Evolutionary conservation across 2,888 invertebrate genomes (phyloP).

Genomic region (Amblyteles armatorius): DNA sequence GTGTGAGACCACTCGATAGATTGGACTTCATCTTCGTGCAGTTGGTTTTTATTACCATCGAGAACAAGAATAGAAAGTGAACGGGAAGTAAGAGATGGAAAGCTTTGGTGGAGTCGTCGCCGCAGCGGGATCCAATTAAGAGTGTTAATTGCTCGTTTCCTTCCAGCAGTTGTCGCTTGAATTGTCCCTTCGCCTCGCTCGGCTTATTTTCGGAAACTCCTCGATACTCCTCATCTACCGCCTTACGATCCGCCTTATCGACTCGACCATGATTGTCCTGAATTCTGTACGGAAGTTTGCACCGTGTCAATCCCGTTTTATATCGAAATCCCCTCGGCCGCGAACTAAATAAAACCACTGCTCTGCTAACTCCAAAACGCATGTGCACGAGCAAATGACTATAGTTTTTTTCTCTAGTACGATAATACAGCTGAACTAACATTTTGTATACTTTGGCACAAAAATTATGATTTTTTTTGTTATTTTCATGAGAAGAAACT

Average conservation of each 20-base stretch:
- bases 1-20: conserved; percentile 3
- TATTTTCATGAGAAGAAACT: background rate
- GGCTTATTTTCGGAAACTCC: conserved; percentile 10
- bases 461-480: background rate
- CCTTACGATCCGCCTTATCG: background rate
- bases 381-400: background rate
- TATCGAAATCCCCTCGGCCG: background rate
- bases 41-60: background rate
- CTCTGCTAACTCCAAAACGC: background rate
- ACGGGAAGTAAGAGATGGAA: conserved; percentile 29
- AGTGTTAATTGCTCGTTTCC: conserved; percentile 68
- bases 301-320: background rate
- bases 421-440: too few species aligned
- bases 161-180: conserved; percentile 33
- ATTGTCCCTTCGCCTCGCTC: background rate
- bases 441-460: too few species aligned
- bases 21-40: conserved; percentile 13
- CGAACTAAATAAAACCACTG: background rate
- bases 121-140: conserved; percentile 67
- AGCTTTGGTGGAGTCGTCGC: conserved; percentile 37
- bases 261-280: background rate
- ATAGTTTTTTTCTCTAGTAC: background rate
- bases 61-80: background rate
- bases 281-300: background rate
- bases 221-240: background rate